A percentile compares a stretch with the other conserved stretches of the same genome.
Evolutionary conservation across 1,140 invertebrate species (phyloP).

Genomic region (Frieseomelitta varia): DNA sequence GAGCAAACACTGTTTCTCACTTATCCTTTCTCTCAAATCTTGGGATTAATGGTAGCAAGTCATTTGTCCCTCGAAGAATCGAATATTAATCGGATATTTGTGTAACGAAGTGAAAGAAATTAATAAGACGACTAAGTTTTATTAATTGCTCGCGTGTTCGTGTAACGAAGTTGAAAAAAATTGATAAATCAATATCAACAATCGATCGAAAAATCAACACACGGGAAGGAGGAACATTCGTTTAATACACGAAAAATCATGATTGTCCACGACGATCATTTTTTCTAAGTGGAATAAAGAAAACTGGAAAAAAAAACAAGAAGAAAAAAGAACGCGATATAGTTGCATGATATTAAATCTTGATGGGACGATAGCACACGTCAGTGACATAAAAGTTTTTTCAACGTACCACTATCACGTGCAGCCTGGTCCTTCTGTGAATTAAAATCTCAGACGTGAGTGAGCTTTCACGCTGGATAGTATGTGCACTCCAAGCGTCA

Average conservation of each 20-base stretch:
- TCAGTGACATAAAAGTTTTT: conserved; percentile 41
- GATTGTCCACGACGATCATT: background rate
- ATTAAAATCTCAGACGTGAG: conserved; percentile 52
- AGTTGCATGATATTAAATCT: conserved; percentile 39
- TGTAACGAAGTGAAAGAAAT: too few relatives aligned
- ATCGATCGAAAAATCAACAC: too few relatives aligned
- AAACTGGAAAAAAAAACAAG: conserved; percentile 3
- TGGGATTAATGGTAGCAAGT: too few relatives aligned
- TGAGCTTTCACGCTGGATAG: conserved; percentile 29
- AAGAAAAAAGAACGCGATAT: background rate
- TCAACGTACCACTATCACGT: conserved; percentile 17
- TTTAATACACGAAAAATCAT: background rate
- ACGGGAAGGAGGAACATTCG: background rate
- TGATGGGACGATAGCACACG: conserved; percentile 36
- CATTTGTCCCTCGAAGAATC: too few relatives aligned
- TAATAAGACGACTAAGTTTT: too few relatives aligned
- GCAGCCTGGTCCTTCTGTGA: conserved; percentile 29
- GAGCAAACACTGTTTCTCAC: background rate
- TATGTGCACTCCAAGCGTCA: conserved; percentile 28
- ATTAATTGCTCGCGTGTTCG: too few relatives aligned
- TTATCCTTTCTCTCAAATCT: too few relatives aligned
- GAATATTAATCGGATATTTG: too few relatives aligned
- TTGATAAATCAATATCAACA: too few relatives aligned
- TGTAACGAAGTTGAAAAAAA: too few relatives aligned
- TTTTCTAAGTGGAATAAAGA: background rate